Conservation (phyloP, 2,113 vertebrate genomes). For the Antigone vipio region DNA sequence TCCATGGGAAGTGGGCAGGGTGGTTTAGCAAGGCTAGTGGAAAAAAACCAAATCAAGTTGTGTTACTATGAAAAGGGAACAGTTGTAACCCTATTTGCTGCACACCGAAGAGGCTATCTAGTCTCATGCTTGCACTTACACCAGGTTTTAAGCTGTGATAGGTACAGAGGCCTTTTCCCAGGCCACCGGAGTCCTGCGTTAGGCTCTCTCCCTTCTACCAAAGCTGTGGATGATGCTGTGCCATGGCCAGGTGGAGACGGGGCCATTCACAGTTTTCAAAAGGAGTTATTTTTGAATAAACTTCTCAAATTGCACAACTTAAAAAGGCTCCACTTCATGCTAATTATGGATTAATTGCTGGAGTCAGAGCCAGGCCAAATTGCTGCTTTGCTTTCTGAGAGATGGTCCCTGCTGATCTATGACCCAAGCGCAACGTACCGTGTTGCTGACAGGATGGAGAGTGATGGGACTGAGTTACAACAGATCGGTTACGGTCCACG, state of each 20-base stretch:
- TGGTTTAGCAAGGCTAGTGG: not conserved
- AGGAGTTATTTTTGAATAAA: not conserved
- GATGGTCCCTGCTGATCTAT: not conserved
- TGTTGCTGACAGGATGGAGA: not conserved
- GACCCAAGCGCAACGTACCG: not conserved
- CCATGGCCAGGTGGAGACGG: not conserved
- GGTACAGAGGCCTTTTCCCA: not conserved
- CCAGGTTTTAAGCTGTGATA: not conserved
- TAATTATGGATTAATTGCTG: not conserved
- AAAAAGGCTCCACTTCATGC: not conserved
- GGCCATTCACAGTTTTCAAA: not conserved
- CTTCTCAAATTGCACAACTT: not conserved
- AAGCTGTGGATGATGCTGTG: not conserved
- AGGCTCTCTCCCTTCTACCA: not conserved
- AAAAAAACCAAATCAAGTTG: not conserved
- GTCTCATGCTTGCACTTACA: not conserved
- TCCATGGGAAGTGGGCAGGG: not conserved
- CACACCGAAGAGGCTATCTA: accelerated
- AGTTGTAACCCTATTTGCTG: not conserved
- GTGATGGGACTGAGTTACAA: not conserved
- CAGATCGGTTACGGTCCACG: not conserved
- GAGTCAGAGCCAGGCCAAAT: not conserved
- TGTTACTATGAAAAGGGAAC: not conserved
- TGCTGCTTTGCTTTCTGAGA: not conserved
- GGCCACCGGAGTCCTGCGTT: not conserved